These are phyloP conservation scores for Halocynthia roretzi DNA, from an alignment of 23 tunicate species.

Conservation along the genomic window DNA sequence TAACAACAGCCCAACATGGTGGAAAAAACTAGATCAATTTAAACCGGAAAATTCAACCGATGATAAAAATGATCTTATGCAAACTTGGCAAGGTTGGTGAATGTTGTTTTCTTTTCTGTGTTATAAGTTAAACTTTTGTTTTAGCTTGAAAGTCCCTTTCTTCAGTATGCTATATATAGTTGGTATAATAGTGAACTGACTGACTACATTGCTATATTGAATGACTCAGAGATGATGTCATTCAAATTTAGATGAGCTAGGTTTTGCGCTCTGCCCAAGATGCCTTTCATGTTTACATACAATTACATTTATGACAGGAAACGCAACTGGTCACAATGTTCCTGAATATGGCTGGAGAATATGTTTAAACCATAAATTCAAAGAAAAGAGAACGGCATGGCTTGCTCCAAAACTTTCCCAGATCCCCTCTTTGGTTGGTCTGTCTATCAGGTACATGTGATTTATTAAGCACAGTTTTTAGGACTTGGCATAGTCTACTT, in stretches of 20 bases:
- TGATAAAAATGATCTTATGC: constrained; percentile 35
- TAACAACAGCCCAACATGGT: constrained; percentile 21
- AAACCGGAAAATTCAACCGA: constrained; percentile 10
- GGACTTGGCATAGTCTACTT: too few relatives aligned
- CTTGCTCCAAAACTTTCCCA: constrained; percentile 62
- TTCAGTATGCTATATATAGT: too few relatives aligned
- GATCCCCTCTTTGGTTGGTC: constrained; percentile 65
- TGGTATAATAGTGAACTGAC: too few relatives aligned
- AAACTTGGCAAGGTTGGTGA: constrained; percentile 24
- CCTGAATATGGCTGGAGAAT: constrained; percentile 80
- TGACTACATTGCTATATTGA: too few relatives aligned
- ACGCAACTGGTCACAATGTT: constrained; percentile 43
- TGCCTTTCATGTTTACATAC: too few relatives aligned
- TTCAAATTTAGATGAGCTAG: too few relatives aligned
- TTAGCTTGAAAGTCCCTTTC: not conserved
- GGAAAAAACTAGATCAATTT: constrained; percentile 24
- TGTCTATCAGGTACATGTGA: constrained; percentile 39
- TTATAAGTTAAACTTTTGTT: not conserved
- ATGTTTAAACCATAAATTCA: constrained; percentile 73
- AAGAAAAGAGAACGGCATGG: constrained; percentile 49
- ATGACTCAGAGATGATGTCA: too few relatives aligned
- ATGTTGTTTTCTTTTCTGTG: too few relatives aligned
- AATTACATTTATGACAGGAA: constrained; percentile 27
- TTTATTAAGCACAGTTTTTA: too few relatives aligned
- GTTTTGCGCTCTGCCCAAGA: too few relatives aligned